These are phyloP conservation scores for Drosophila nr. medialis DNA, from an alignment of 2,888 invertebrate genomes.

Conservation along the genomic window DNA sequence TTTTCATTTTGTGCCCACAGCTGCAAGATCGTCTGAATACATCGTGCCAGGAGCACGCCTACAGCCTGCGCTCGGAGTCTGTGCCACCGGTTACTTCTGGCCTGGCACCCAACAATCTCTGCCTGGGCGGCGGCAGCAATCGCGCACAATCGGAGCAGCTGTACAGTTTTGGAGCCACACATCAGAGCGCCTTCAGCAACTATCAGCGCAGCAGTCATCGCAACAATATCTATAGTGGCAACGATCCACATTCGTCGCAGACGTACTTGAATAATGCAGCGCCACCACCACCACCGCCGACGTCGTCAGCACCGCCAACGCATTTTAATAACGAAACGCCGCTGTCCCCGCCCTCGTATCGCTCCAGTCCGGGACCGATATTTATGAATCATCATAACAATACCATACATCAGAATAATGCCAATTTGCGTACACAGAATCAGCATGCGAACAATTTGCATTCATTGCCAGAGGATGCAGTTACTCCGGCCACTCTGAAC, in stretches of 20 bases:
- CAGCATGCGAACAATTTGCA: slow-evolving; percentile 76
- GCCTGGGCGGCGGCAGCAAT: slow-evolving; percentile 60
- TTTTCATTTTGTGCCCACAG: slow-evolving; percentile 45
- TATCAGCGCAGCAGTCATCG: slow-evolving; percentile 72
- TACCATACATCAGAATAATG: slow-evolving; percentile 84
- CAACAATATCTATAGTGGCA: slow-evolving; percentile 68
- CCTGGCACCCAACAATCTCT: slow-evolving; percentile 73
- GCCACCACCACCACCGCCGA: slow-evolving; percentile 59
- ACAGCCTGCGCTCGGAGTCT: slow-evolving; percentile 82
- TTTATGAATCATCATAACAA: slow-evolving; percentile 85
- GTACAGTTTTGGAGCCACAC: slow-evolving; percentile 52
- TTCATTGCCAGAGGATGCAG: slow-evolving; percentile 74
- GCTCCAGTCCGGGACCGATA: slow-evolving; percentile 81
- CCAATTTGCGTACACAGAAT: slow-evolving; percentile 83
- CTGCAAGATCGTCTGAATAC: slow-evolving; percentile 83
- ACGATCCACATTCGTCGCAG: slow-evolving; percentile 73
- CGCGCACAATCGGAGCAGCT: slow-evolving; percentile 84
- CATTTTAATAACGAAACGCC: slow-evolving; percentile 81
- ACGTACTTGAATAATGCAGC: slow-evolving; percentile 78
- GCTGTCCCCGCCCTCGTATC: slow-evolving; percentile 74
- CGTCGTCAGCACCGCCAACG: slow-evolving; percentile 41
- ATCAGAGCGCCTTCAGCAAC: slow-evolving; percentile 73
- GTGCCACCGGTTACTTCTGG: slow-evolving; percentile 81
- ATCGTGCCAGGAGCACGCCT: slow-evolving; percentile 69
- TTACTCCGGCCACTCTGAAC: slow-evolving; percentile 87